These are phyloP conservation scores for Hystrix brachyura DNA, from an alignment of 2,113 vertebrate species.

Conservation along the genomic window DNA sequence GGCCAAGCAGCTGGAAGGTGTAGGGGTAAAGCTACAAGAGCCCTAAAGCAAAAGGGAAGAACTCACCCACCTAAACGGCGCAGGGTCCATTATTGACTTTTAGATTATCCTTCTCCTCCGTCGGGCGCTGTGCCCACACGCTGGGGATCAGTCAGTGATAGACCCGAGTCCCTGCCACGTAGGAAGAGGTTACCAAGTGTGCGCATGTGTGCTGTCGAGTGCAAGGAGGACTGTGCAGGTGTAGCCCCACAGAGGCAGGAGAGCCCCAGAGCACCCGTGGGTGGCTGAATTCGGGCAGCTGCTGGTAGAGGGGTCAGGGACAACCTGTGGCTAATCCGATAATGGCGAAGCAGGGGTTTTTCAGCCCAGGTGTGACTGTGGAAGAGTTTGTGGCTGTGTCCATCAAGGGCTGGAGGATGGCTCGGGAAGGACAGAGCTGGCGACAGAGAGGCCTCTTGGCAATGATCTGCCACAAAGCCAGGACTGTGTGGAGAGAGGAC, in stretches of 20 bases:
- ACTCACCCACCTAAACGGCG: no score
- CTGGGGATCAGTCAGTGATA: background rate
- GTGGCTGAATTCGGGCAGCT: background rate
- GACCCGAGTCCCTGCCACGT: background rate
- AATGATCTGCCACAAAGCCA: background rate
- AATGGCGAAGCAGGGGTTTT: background rate
- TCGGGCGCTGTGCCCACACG: background rate
- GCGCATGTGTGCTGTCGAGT: fast-evolving
- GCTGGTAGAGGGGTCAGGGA: background rate
- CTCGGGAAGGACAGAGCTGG: background rate
- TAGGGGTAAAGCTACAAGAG: background rate
- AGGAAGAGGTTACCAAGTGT: background rate
- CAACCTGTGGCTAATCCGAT: fast-evolving
- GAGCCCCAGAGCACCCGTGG: background rate
- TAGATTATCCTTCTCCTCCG: background rate
- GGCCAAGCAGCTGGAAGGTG: background rate
- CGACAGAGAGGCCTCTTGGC: background rate
- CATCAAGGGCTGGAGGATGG: background rate
- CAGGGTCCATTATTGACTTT: background rate
- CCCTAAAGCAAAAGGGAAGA: background rate
- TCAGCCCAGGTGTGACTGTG: fast-evolving
- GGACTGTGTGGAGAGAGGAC: background rate
- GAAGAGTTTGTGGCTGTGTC: background rate
- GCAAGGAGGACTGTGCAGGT: background rate
- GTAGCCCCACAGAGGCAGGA: no score